A percentile compares a stretch with the other conserved stretches of the same genome.
Evolutionary conservation across 2,797 vertebrate species (phyloP).

Genomic region (Loriculus beryllinus): DNA sequence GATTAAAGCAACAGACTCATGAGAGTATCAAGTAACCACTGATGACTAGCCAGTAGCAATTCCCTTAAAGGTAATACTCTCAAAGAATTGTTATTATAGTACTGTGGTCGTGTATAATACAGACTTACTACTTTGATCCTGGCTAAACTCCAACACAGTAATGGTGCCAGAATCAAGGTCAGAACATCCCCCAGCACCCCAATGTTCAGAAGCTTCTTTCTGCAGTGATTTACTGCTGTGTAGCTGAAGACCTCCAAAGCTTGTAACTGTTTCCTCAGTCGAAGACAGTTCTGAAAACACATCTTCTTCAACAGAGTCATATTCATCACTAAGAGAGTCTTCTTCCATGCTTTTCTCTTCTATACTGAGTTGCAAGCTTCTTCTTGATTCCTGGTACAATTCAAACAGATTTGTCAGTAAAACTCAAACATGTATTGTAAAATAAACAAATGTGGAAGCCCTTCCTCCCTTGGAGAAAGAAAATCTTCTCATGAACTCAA

Average conservation of each 20-base stretch:
- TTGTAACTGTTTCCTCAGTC: constrained; percentile 76
- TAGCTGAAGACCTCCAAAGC: constrained; percentile 75
- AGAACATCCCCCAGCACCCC: constrained; percentile 19
- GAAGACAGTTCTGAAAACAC: constrained; percentile 83
- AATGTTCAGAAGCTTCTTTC: neutral
- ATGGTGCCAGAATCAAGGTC: constrained; percentile 69
- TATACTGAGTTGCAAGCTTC: constrained; percentile 80
- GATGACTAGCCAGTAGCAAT: neutral
- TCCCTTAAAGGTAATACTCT: neutral
- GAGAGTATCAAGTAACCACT: neutral
- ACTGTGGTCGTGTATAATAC: neutral
- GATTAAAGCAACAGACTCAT: neutral
- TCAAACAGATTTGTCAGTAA: constrained; percentile 39
- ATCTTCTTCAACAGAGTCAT: constrained; percentile 85
- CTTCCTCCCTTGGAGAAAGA: neutral
- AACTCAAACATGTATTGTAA: neutral
- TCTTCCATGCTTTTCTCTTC: constrained; percentile 73
- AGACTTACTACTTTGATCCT: constrained; percentile 78
- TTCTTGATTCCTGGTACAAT: constrained; percentile 80
- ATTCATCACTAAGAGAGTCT: constrained; percentile 82
- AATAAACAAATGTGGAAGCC: neutral
- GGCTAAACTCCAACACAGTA: constrained; percentile 85
- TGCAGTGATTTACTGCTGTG: neutral
- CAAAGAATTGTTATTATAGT: neutral
- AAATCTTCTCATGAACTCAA: neutral